phyloP scores from a whole-genome alignment of 2,113 vertebrate species.

The Thymallus thymallus region DNA sequence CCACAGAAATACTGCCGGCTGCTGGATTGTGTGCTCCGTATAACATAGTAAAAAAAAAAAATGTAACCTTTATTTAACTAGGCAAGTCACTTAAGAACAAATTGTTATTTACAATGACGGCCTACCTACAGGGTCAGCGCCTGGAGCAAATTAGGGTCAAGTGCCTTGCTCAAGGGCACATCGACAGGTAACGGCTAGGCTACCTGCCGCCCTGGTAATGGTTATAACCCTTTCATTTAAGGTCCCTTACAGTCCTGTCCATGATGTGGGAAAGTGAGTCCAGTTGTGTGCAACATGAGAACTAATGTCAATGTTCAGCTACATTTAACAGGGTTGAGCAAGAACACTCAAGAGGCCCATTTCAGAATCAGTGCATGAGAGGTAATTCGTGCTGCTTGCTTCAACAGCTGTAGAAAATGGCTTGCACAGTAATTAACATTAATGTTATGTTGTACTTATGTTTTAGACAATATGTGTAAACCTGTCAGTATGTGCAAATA shows the following conservation, averaged over 20 bases:
- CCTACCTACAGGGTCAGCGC: too few relatives aligned
- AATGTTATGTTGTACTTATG: background rate
- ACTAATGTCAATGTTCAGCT: background rate
- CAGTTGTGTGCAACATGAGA: conserved; percentile 8
- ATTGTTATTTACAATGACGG: too few relatives aligned
- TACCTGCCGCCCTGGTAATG: too few relatives aligned
- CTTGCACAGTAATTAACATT: too few relatives aligned
- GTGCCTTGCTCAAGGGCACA: too few relatives aligned
- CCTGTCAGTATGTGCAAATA: conserved; percentile 1
- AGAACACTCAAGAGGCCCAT: conserved; percentile 10
- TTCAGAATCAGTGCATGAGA: conserved; percentile 17
- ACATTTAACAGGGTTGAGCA: conserved; percentile 4
- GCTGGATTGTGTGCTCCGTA: conserved; percentile 8
- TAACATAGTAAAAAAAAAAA: too few relatives aligned
- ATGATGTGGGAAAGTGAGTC: background rate
- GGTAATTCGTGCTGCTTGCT: background rate
- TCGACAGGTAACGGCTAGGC: too few relatives aligned
- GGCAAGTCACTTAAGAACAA: too few relatives aligned
- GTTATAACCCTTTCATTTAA: conserved; percentile 17
- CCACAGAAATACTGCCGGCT: conserved; percentile 52
- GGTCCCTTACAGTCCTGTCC: background rate
- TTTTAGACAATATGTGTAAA: conserved; percentile 11
- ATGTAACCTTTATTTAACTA: too few relatives aligned
- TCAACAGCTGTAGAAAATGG: conserved; percentile 18
- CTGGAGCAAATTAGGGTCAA: too few relatives aligned